Conservation (phyloP, 1,140 invertebrate species). For the Penaeus chinensis region DNA sequence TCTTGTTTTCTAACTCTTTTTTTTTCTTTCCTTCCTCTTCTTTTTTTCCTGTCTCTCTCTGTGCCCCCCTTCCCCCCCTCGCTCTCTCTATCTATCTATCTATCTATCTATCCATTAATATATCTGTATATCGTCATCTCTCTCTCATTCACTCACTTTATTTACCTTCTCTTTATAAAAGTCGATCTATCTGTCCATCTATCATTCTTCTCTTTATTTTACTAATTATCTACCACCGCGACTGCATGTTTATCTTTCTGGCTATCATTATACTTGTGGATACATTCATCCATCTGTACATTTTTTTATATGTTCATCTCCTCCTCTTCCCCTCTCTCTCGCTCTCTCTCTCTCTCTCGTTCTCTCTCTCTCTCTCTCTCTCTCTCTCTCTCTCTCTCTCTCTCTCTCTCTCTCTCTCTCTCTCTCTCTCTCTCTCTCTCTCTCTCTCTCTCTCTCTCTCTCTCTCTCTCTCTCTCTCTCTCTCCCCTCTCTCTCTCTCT, state of each 20-base stretch:
- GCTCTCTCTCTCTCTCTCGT: not conserved
- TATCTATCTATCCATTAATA: not conserved
- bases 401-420: not conserved
- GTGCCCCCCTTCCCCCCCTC: not conserved
- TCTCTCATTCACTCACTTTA: not conserved
- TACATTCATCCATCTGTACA: not conserved
- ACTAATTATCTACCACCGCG: no score
- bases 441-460: slow-evolving; percentile 6
- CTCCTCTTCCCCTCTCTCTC: not conserved
- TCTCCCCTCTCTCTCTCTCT: not conserved
- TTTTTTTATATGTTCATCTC: not conserved
- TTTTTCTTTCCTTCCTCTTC: not conserved
- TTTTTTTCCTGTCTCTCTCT: not conserved
- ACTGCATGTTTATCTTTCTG: no score
- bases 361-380: not conserved
- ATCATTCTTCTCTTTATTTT: no score
- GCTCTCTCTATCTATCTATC: not conserved
- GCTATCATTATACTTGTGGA: no score
- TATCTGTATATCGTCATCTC: not conserved
- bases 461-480: slow-evolving; percentile 13
- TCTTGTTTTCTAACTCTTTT: not conserved
- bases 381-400: not conserved
- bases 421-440: not conserved
- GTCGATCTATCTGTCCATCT: no score
- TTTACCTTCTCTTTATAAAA: not conserved